phyloP scores from a whole-genome alignment of 2,113 vertebrate species.

The Catagonus wagneri region DNA sequence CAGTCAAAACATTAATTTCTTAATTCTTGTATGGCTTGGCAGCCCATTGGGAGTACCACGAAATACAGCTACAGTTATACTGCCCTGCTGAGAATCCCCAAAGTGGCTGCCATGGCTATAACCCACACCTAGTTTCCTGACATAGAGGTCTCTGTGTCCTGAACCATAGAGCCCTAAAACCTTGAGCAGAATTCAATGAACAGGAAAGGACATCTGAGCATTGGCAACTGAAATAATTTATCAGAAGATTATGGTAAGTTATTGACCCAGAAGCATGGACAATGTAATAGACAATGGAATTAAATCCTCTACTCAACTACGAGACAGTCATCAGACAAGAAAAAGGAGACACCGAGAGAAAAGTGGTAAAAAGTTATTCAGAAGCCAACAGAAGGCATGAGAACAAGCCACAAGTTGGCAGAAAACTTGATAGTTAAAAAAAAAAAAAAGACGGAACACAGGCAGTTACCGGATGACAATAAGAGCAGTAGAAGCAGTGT shows the following conservation, averaged over 20 bases:
- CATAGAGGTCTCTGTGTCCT: background rate
- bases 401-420: background rate
- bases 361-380: background rate
- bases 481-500: background rate
- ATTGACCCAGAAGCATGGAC: background rate
- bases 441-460: rapidly evolving
- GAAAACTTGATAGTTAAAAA: background rate
- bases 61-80: background rate
- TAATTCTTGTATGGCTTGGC: background rate
- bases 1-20: background rate
- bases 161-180: background rate
- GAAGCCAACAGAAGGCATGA: background rate
- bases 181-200: background rate
- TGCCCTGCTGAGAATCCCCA: background rate
- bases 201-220: background rate
- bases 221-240: background rate
- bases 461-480: background rate
- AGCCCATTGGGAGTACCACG: background rate
- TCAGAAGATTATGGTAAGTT: background rate
- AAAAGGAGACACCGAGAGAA: background rate
- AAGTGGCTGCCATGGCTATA: background rate
- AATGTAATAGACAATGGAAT: background rate
- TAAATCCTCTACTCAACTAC: background rate
- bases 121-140: background rate
- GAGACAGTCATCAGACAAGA: background rate